Evolutionary conservation across 2,888 invertebrate genomes (phyloP), one percentile per base, ranked within the genome.

Genomic region (Pachliopta kotzebuea): DNA sequence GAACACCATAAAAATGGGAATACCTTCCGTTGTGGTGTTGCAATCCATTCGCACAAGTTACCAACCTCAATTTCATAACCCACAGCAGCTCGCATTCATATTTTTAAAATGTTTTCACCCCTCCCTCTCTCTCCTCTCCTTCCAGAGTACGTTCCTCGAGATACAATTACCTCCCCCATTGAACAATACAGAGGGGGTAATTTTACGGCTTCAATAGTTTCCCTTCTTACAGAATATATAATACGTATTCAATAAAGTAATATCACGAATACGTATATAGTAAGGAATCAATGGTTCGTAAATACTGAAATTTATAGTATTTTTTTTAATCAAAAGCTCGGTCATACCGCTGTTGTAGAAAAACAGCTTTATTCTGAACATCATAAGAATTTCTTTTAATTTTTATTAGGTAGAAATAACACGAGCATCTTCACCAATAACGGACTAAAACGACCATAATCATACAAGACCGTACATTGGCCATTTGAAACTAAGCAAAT

Each of bases 201-300:
- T 59, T 58, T 63, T 63, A 63, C 50, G 63, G 63, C 55, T 63
- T 63, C 63, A 49, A 59, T 55, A 45, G 54, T 55, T 45, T 63
- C 50, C 17, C 31, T 55, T 45, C 37, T 50, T 59, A 45, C n/a
- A 23, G 63, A 55, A 63, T 59, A 50, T 23, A 59, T 29, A 58
- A 23, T 58, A 54, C 54, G 54, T 58, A 58, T 54, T 45, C 37
- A 58, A 26, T 54, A 45, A 53, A 58, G 29, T 52, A 42, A 52
- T 42, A 29, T 45, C 42, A 58, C 29, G 20, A 55, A 55, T 56
- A 50, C n/a, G 42, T 18, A 24, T 42, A 29, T 24, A n/a, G 24
- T 31, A 56, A n/a, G 20, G 21, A 24, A 23, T n/a, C 54, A 42
- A 54, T 49, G 23, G 31, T n/a, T 55, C 18, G 45, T 17, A 2